phyloP scores from a whole-genome alignment of 2,888 invertebrate genomes.

The Pyrrhosoma nymphula region DNA sequence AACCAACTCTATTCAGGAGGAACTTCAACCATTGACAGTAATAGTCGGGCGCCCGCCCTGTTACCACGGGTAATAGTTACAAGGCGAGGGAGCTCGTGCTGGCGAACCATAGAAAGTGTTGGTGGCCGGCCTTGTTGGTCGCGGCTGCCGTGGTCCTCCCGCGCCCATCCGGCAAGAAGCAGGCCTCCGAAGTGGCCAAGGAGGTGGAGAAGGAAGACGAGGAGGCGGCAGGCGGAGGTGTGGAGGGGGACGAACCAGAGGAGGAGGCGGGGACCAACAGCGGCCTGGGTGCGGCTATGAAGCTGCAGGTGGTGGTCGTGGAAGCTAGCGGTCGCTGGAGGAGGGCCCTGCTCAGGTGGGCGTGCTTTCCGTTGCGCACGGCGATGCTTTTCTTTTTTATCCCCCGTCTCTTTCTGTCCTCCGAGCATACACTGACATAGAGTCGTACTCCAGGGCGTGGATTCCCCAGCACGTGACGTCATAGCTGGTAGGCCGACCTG shows the following conservation, averaged over 20 bases:
- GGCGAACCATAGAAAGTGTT: not conserved
- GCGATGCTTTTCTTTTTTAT: not conserved
- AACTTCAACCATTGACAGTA: not conserved
- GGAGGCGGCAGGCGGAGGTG: not conserved
- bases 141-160: not conserved
- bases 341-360: conserved; percentile 63
- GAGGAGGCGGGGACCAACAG: not conserved
- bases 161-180: not conserved
- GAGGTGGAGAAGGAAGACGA: not conserved
- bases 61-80: not conserved
- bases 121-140: not conserved
- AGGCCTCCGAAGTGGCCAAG: not conserved
- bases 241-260: not conserved
- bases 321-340: conserved; percentile 58
- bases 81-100: not conserved
- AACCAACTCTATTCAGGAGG: too few relatives aligned
- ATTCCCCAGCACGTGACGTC: too few relatives aligned
- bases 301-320: conserved; percentile 68
- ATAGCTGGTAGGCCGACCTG: too few relatives aligned
- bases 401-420: not conserved
- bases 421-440: not conserved
- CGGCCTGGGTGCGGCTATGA: conserved; percentile 71
- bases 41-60: not conserved
- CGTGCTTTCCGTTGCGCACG: not conserved
- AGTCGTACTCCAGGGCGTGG: too few relatives aligned